phyloP scores from a whole-genome alignment of 2,113 vertebrate genomes.

The Garra rufa region DNA sequence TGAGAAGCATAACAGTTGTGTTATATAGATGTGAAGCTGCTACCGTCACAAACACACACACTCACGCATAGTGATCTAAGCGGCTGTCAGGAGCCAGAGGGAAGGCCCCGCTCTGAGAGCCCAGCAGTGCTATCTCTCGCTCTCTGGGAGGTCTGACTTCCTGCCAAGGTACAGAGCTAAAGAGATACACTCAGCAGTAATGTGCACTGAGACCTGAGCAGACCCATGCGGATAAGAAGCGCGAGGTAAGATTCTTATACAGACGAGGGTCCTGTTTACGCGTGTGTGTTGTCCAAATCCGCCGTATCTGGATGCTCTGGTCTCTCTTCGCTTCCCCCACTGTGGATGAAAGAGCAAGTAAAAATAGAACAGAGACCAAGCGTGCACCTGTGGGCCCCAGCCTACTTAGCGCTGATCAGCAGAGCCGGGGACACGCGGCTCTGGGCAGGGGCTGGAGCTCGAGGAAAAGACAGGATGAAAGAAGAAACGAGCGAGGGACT shows the following conservation, averaged over 20 bases:
- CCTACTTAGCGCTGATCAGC: conserved; percentile 64
- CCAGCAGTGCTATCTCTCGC: conserved; percentile 60
- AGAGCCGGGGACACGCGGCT: conserved; percentile 50
- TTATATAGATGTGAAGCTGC: conserved; percentile 42
- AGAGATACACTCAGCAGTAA: conserved; percentile 39
- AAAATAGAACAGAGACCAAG: conserved; percentile 67
- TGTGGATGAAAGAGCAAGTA: conserved; percentile 62
- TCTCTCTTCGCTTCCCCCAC: conserved; percentile 56
- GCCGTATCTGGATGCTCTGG: conserved; percentile 45
- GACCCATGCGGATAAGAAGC: conserved; percentile 22
- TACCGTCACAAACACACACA: conserved; percentile 7
- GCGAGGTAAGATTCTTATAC: conserved; percentile 5
- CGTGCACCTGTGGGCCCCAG: conserved; percentile 72
- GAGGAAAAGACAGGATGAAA: conserved; percentile 41
- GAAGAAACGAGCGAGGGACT: conserved; percentile 53
- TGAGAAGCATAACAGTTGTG: conserved; percentile 45
- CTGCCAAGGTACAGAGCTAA: conserved; percentile 45
- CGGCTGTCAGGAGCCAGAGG: conserved; percentile 56
- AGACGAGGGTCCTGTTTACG: not conserved
- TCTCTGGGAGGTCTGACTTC: conserved; percentile 44
- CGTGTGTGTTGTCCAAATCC: conserved; percentile 15
- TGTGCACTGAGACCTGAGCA: conserved; percentile 29
- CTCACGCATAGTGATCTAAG: conserved; percentile 30
- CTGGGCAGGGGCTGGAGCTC: conserved; percentile 39
- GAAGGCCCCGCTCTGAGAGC: conserved; percentile 38